Evolutionary conservation across 2,113 vertebrate genomes (phyloP), one percentile per base, ranked within the genome.

Genomic region (Cinclus cinclus): DNA sequence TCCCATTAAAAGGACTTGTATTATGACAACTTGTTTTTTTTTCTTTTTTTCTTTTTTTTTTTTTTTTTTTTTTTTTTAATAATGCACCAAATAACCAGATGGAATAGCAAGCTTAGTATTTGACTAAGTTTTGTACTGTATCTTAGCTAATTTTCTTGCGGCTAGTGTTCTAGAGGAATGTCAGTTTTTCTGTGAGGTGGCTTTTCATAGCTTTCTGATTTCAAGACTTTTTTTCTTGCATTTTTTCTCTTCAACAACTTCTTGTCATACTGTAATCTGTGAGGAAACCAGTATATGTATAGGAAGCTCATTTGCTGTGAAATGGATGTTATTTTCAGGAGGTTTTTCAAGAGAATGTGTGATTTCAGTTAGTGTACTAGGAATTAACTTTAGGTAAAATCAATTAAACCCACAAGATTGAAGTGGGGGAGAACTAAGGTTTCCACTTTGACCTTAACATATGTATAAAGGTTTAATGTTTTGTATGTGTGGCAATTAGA

Each of bases 381-480:
- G 33, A 91, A 64, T 85, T 92, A 84, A 65, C 37, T 71, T 89
- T 8, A 62, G 19, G 31, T 75, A 70, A 87, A 90, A 68, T 73
- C 22, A 89, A 3, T 95, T 94, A 75, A 93, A 33, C 7, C 27
- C 56, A 15, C 16, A 78, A 63, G 63, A 81, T 62, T 68, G 74
- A 94, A 86, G 42, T 46, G 27, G n/a, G 14, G 86, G 75, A 75
- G 58, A 96, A 27, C 28, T 59, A 64, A 88, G 53, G 24, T 67
- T 88, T 93, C 42, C 46, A 28, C 73, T 84, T 89, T 78, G 74
- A 89, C 74, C 83, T 85, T 80, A 89, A 56, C 56, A 64, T 94
- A 78, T 83, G 15, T 85, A 35, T 58, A 81, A 68, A 25, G 33
- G 27, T 71, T 95, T 94, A 89, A 69, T 77, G 35, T 92, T 89